Evolutionary conservation across 1,140 invertebrate species (phyloP).

Genomic region (Brachionus plicatilis): DNA sequence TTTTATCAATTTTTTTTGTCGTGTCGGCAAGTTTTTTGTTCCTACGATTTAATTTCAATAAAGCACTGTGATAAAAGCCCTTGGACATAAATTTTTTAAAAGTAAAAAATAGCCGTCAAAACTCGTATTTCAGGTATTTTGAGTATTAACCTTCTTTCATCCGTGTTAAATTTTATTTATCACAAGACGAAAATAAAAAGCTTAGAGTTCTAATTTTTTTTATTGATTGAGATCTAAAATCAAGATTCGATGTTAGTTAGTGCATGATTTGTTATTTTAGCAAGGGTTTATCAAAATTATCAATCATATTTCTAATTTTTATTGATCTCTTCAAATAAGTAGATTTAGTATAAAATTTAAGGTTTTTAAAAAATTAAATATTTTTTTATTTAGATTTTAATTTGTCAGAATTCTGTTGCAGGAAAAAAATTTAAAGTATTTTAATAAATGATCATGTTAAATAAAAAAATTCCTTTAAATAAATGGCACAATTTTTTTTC

Average conservation of each 20-base stretch:
- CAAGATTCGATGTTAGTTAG: neutral
- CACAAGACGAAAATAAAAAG: neutral
- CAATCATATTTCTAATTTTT: neutral
- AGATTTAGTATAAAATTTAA: neutral
- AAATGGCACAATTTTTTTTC: no score
- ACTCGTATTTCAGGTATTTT: conserved; percentile 12
- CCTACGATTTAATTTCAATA: conserved; percentile 1
- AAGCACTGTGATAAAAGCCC: neutral
- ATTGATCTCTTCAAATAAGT: neutral
- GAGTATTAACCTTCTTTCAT: neutral
- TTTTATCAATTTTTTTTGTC: neutral
- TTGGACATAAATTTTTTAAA: neutral
- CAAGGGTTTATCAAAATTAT: neutral
- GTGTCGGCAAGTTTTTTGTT: neutral
- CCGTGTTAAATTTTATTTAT: conserved; percentile 5
- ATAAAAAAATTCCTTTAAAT: no score
- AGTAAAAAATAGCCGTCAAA: neutral
- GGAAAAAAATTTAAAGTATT: no score
- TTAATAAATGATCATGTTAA: no score
- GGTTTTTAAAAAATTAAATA: no score
- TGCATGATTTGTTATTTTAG: neutral
- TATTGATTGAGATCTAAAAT: neutral
- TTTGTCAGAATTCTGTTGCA: no score
- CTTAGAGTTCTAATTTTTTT: neutral
- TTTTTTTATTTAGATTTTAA: no score